Evolutionary conservation across 2,888 invertebrate genomes (phyloP).

Genomic region (Tenthredo notha): DNA sequence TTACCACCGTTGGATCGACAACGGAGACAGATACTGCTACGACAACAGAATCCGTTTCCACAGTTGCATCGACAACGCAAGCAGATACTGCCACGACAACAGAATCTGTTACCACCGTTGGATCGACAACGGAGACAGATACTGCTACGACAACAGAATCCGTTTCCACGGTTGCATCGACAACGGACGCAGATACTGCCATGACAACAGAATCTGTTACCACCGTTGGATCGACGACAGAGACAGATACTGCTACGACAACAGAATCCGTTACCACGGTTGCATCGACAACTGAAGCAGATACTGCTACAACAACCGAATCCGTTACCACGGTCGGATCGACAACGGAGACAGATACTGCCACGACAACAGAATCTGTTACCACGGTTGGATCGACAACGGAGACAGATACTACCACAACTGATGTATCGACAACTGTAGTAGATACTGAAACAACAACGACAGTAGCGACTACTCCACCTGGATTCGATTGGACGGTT

Average conservation of each 20-base stretch:
- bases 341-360: background rate
- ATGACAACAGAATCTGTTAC: background rate
- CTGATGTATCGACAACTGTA: background rate
- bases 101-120: background rate
- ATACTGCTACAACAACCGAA: background rate
- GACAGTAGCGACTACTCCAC: background rate
- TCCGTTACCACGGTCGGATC: background rate
- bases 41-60: background rate
- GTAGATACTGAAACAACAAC: background rate
- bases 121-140: background rate
- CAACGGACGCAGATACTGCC: background rate
- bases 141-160: background rate
- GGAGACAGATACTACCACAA: background rate
- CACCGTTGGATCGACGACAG: background rate
- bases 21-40: background rate
- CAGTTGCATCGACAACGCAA: background rate
- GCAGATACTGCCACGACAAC: background rate
- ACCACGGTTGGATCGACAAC: background rate
- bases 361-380: background rate
- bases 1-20: background rate
- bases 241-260: background rate
- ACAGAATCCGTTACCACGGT: background rate
- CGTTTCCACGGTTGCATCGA: background rate
- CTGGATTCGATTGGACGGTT: slow-evolving; percentile 57
- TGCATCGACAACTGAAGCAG: background rate